Evolutionary conservation across 2,113 vertebrate species (phyloP).

Genomic region (Mesembrinibis cayennensis): DNA sequence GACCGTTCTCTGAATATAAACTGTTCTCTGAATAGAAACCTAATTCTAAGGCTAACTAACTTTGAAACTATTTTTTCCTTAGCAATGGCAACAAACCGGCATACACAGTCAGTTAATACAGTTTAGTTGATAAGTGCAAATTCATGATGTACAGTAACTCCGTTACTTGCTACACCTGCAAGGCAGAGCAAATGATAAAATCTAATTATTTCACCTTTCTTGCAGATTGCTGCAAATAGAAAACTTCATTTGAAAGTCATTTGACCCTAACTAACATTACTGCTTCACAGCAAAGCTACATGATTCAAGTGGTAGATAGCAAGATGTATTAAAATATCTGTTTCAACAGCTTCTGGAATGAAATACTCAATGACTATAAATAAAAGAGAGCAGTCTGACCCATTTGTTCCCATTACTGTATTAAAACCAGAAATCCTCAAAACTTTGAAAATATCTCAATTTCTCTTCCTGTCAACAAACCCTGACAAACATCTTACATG

Average conservation of each 20-base stretch:
- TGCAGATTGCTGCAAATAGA: background rate
- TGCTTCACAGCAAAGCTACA: background rate
- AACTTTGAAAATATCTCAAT: background rate
- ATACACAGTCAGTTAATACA: background rate
- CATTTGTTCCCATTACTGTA: background rate
- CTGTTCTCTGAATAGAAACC: background rate
- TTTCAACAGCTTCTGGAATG: background rate
- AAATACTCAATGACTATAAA: background rate
- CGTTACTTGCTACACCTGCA: background rate
- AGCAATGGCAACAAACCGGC: background rate
- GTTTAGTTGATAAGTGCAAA: background rate
- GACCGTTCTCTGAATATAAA: background rate
- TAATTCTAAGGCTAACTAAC: background rate
- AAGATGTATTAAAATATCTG: background rate
- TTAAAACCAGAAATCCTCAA: background rate
- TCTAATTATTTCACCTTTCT: background rate
- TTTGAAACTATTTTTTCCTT: background rate
- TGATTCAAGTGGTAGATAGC: background rate
- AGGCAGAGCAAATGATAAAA: background rate
- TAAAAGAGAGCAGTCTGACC: background rate
- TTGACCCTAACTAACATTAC: background rate
- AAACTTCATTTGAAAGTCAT: background rate
- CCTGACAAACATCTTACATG: background rate
- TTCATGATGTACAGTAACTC: background rate
- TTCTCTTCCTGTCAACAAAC: background rate